Evolutionary conservation across 2,888 invertebrate genomes (phyloP).

Genomic region (Alsophila aescularia): DNA sequence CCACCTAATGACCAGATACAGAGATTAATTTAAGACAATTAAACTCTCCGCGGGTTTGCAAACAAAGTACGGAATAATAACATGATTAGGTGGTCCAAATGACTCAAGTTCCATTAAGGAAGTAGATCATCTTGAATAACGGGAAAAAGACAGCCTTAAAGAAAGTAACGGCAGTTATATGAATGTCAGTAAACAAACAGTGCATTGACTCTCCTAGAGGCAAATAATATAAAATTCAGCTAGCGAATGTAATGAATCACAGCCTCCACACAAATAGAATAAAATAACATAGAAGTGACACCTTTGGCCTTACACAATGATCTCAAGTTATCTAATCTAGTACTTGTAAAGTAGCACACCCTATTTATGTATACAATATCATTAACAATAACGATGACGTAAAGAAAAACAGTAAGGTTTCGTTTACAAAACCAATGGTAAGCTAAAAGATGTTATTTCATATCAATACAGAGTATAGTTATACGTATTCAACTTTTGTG

Average conservation of each 20-base stretch:
- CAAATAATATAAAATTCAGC: slow-evolving; percentile 8
- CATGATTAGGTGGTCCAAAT: slow-evolving; percentile 21
- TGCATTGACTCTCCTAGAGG: slow-evolving; percentile 25
- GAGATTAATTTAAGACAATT: slow-evolving; percentile 13
- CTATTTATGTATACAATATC: neutral
- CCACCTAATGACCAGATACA: slow-evolving; percentile 9
- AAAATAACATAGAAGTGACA: slow-evolving; percentile 6
- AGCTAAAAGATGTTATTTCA: too few species aligned
- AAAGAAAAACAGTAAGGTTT: too few species aligned
- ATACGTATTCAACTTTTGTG: neutral
- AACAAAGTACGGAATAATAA: slow-evolving; percentile 23
- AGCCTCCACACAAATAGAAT: slow-evolving; percentile 2
- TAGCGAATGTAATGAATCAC: slow-evolving; percentile 12
- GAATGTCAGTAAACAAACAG: slow-evolving; percentile 31
- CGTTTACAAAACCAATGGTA: too few species aligned
- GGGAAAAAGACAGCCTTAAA: slow-evolving; percentile 28
- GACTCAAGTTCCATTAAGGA: slow-evolving; percentile 25
- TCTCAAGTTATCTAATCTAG: slow-evolving; percentile 2
- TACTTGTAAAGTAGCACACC: neutral
- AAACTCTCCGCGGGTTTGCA: slow-evolving; percentile 12
- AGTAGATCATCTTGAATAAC: slow-evolving; percentile 26
- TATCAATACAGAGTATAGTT: too few species aligned
- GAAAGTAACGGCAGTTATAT: slow-evolving; percentile 28
- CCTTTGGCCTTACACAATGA: slow-evolving; percentile 7
- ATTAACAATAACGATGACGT: neutral